Conservation (phyloP, 2,888 invertebrate genomes). For the Drosophila sordidapex region DNA sequence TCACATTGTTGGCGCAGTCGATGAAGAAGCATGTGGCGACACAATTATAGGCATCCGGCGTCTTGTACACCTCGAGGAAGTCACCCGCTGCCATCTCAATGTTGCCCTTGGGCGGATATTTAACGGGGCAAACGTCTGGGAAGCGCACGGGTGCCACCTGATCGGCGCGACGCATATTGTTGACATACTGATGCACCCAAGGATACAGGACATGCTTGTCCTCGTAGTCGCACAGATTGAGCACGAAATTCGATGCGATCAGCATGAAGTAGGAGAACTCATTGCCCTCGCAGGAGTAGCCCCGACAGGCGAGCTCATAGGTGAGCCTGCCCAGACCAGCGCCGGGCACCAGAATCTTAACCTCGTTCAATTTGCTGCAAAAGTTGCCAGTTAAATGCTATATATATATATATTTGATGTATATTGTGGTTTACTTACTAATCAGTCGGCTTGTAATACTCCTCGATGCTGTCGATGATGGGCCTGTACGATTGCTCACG, state of each 20-base stretch:
- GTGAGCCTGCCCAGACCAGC: constrained; percentile 98
- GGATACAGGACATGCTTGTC: constrained; percentile 94
- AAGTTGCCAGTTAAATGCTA: too few species aligned
- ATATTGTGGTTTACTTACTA: constrained; percentile 84
- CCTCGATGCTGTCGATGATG: constrained; percentile 92
- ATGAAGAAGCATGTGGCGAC: constrained; percentile 99
- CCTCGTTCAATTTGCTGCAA: constrained; percentile 82
- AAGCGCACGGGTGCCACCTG: constrained; percentile 92
- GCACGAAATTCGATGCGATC: constrained; percentile 97
- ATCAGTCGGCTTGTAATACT: constrained; percentile 89
- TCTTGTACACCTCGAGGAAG: constrained; percentile 90
- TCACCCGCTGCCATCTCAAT: constrained; percentile 99
- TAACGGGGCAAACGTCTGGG: constrained; percentile 94
- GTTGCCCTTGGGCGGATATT: constrained; percentile 86
- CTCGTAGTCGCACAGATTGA: constrained; percentile 90
- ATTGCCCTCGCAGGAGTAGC: constrained; percentile 97
- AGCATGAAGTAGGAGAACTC: constrained; percentile 99
- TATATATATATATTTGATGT: not conserved
- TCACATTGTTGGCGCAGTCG: constrained; percentile 98
- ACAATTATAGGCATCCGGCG: constrained; percentile 89
- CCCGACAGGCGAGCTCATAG: constrained; percentile 95
- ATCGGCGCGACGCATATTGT: constrained; percentile 92
- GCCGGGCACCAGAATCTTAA: constrained; percentile 96
- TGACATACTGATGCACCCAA: constrained; percentile 97
- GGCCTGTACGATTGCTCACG: constrained; percentile 95